phyloP scores from a whole-genome alignment of 2,888 invertebrate genomes.

The Pharmacophagus antenor region DNA sequence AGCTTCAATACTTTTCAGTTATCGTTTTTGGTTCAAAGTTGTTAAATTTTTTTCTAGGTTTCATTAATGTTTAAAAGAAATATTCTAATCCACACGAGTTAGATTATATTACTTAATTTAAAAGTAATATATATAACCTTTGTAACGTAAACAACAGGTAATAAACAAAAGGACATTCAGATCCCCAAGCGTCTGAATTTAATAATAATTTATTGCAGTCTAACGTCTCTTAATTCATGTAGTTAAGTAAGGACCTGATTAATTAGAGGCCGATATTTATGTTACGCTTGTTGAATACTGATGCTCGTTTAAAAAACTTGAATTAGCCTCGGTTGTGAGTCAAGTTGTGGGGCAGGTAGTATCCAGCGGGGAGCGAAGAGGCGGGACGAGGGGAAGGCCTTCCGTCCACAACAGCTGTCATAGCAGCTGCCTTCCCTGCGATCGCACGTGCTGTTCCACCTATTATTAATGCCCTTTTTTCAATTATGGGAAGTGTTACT shows the following conservation, averaged over 20 bases:
- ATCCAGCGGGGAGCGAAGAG: constrained; percentile 39
- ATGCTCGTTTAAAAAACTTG: constrained; percentile 38
- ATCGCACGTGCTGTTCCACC: constrained; percentile 74
- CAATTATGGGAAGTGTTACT: constrained; percentile 52
- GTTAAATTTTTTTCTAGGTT: too few species aligned
- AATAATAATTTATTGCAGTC: constrained; percentile 37
- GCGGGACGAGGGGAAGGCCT: constrained; percentile 42
- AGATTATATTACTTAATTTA: too few species aligned
- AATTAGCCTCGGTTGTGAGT: constrained; percentile 42
- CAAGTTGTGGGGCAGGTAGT: constrained; percentile 61
- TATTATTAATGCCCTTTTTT: constrained; percentile 68
- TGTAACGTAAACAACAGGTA: constrained; percentile 14
- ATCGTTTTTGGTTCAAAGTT: too few species aligned
- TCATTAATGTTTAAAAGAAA: too few species aligned
- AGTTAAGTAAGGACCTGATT: constrained; percentile 37
- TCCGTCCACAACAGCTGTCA: constrained; percentile 74
- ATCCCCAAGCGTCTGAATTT: constrained; percentile 26
- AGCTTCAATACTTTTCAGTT: too few species aligned
- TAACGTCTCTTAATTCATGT: constrained; percentile 37
- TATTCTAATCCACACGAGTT: too few species aligned
- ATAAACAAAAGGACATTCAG: constrained; percentile 19
- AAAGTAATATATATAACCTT: constrained; percentile 8
- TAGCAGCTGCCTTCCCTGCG: constrained; percentile 65
- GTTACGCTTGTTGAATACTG: constrained; percentile 38
- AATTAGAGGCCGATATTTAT: constrained; percentile 40